phyloP scores from a whole-genome alignment of 2,113 vertebrate genomes.

The Podocnemis expansa region DNA sequence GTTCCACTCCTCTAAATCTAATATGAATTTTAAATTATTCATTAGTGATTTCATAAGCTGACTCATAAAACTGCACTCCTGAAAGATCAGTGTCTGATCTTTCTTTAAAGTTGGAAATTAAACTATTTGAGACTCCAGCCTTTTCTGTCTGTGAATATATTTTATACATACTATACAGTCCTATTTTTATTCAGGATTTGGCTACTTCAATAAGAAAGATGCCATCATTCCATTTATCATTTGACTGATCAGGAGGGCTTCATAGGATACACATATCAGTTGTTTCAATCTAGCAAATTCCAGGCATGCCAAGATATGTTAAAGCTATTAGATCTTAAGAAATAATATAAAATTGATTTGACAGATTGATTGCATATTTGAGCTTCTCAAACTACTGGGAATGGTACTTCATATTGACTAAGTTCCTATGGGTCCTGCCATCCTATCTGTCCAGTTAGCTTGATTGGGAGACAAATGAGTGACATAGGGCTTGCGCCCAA shows the following conservation, averaged over 20 bases:
- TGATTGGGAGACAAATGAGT: not conserved
- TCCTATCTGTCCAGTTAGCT: not conserved
- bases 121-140: not conserved
- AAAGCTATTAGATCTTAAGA: not conserved
- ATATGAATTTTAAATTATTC: constrained; percentile 58
- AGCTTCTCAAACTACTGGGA: not conserved
- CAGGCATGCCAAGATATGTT: constrained; percentile 13
- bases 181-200: not conserved
- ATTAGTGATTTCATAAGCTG: constrained; percentile 25
- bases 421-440: not conserved
- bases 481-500: not conserved
- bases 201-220: constrained; percentile 7
- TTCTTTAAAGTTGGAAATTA: constrained; percentile 59
- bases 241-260: not conserved
- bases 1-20: constrained; percentile 11
- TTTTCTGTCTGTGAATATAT: not conserved
- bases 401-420: not conserved
- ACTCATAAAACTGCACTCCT: not conserved
- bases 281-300: not conserved
- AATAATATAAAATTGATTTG: not conserved
- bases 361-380: not conserved
- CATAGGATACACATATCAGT: not conserved
- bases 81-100: constrained; percentile 47
- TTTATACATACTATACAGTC: not conserved
- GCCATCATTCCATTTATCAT: not conserved